Evolutionary conservation across 1,140 invertebrate species (phyloP), one percentile per base, ranked within the genome.

Genomic region (Periplaneta americana): DNA sequence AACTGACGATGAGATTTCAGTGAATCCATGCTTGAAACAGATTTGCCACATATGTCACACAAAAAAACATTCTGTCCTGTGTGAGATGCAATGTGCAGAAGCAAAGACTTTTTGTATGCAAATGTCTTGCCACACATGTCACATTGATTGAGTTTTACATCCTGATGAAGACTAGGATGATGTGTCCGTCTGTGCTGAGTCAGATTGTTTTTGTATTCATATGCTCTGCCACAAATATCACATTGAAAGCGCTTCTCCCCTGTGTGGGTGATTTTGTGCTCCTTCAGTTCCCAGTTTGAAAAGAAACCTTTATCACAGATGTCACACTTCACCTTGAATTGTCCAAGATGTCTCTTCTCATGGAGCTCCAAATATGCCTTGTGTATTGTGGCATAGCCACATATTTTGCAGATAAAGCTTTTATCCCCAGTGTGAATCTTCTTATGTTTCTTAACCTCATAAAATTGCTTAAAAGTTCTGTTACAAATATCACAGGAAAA

Each of bases 241-340:
- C 89, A 90, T 0, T 83, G 82, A 37, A 88, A 88, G 74, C 87
- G 87, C 79, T 89, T 84, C 75, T 90, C 88, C 9, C 90, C 90
- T 13, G 93, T 92, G 84, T 96, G 95, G 18, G 93, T 95, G 34
- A 94, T 89, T 85, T 95, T 89, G 84, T 96, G 95, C 83, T 95
- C 93, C 84, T 95, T 95, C 11, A 96, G 81, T 35, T 88, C 87
- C 15, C 86, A 86, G 34, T 88, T 88, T 9, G 86, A 87, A 80
- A 88, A 88, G 80, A 89, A 90, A 9, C 88, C 89, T 39, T 90
- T 89, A 18, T 84, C 84, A 82, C 89, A 90, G 22, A 87, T 80
- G 9, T 87, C 85, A 80, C 89, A 90, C 66, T 84, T 85, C 9
- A 85, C 84, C 0, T 85, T 86, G 77, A 87, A 89, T 10, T 86